phyloP scores from a whole-genome alignment of 2,888 invertebrate genomes.

The Eucriotettix oculatus region DNA sequence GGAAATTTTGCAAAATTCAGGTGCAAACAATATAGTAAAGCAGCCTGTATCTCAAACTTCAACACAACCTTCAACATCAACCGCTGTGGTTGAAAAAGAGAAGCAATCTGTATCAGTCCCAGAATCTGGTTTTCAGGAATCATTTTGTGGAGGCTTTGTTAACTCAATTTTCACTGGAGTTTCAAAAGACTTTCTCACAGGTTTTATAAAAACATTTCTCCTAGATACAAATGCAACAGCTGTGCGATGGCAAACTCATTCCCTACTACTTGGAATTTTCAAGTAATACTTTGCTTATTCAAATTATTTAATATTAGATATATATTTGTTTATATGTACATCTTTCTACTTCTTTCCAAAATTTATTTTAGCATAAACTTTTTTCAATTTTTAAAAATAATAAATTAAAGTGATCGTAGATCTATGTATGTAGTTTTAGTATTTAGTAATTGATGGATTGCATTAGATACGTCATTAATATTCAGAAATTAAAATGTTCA shows the following conservation, averaged over 20 bases:
- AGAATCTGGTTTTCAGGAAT: constrained; percentile 48
- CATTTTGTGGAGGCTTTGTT: constrained; percentile 47
- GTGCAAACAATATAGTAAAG: too few species aligned
- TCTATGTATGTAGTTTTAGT: too few species aligned
- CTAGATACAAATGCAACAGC: constrained; percentile 85
- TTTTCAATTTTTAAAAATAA: too few species aligned
- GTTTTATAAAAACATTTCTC: constrained; percentile 78
- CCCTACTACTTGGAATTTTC: constrained; percentile 65
- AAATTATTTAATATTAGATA: too few species aligned
- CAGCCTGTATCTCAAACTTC: neutral
- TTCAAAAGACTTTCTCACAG: constrained; percentile 41
- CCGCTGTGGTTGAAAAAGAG: constrained; percentile 31
- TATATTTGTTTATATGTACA: too few species aligned
- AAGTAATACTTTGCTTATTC: constrained; percentile 33
- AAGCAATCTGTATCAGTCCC: constrained; percentile 49
- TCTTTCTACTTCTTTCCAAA: too few species aligned
- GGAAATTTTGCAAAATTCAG: too few species aligned
- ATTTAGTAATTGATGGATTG: neutral
- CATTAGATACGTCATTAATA: neutral
- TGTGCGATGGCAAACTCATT: constrained; percentile 92
- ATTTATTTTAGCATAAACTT: too few species aligned
- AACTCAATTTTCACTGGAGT: constrained; percentile 53
- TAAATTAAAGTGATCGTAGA: too few species aligned
- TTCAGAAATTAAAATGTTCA: neutral
- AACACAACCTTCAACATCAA: neutral